These are phyloP conservation scores for Caligus rogercresseyi DNA, from an alignment of 1,140 invertebrate species.

Conservation along the genomic window DNA sequence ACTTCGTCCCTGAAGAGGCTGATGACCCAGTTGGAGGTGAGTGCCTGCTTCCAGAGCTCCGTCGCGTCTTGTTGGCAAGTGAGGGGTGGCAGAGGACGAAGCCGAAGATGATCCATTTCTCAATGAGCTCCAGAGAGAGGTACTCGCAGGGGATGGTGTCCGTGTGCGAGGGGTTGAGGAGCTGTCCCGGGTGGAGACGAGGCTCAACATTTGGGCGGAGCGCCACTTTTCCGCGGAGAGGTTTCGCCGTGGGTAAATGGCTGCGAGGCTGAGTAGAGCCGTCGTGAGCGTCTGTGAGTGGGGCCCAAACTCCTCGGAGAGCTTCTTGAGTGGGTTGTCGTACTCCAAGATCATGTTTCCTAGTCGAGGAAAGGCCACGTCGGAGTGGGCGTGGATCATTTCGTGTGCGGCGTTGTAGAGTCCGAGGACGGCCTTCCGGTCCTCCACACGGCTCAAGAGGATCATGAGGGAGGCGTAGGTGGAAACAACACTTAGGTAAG, in stretches of 20 bases:
- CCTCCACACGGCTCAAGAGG: slow-evolving; percentile 83
- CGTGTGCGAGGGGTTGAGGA: slow-evolving; percentile 80
- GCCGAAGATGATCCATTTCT: slow-evolving; percentile 70
- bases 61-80: slow-evolving; percentile 51
- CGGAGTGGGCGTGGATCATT: slow-evolving; percentile 71
- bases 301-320: slow-evolving; percentile 89
- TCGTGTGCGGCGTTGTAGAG: slow-evolving; percentile 95
- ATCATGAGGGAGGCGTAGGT: slow-evolving; percentile 94
- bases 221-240: slow-evolving; percentile 82
- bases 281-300: slow-evolving; percentile 69
- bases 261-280: slow-evolving; percentile 67
- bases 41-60: slow-evolving; percentile 72
- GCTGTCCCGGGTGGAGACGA: slow-evolving; percentile 71
- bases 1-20: slow-evolving; percentile 93
- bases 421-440: slow-evolving; percentile 87
- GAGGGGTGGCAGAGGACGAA: slow-evolving; percentile 72
- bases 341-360: slow-evolving; percentile 97
- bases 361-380: slow-evolving; percentile 76
- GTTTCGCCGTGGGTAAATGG: slow-evolving; percentile 73
- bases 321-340: slow-evolving; percentile 81
- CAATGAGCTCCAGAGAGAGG: slow-evolving; percentile 79
- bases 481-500: slow-evolving; percentile 80
- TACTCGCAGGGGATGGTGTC: slow-evolving; percentile 95
- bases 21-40: slow-evolving; percentile 84
- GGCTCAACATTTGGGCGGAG: slow-evolving; percentile 77